phyloP scores from a whole-genome alignment of 1,140 invertebrate genomes.

The Rhopalosiphum padi region DNA sequence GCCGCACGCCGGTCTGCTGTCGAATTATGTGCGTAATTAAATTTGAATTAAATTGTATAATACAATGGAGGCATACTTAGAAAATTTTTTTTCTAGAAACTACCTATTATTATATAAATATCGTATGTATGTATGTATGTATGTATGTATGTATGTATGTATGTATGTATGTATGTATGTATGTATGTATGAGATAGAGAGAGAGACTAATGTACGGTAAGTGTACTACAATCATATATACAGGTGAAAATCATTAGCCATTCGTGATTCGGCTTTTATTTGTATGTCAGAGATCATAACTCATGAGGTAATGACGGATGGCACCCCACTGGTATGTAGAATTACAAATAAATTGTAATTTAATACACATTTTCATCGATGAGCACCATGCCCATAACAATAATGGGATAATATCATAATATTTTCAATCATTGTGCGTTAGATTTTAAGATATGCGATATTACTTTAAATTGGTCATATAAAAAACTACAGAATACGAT shows the following conservation, averaged over 20 bases:
- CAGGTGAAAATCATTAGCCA: conserved; percentile 3
- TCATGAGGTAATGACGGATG: not conserved
- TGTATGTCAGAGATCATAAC: not conserved
- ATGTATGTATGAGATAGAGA: too few relatives aligned
- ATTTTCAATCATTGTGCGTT: not conserved
- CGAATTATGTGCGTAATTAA: too few relatives aligned
- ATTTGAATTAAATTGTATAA: too few relatives aligned
- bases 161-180: too few relatives aligned
- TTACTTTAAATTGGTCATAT: not conserved
- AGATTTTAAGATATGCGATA: not conserved
- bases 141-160: too few relatives aligned
- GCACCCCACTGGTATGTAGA: not conserved
- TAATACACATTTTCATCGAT: not conserved
- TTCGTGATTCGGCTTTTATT: conserved; percentile 1
- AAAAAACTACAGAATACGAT: not conserved
- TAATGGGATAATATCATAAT: not conserved
- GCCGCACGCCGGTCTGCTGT: too few relatives aligned
- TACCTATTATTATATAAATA: too few relatives aligned
- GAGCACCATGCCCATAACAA: not conserved
- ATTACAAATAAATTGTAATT: conserved; percentile 6
- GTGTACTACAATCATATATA: not conserved
- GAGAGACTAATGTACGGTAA: too few relatives aligned
- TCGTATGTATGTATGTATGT: too few relatives aligned
- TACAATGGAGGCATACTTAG: too few relatives aligned
- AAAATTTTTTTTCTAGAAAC: too few relatives aligned